These are phyloP conservation scores for Pogonocherus hispidulus DNA, from an alignment of 2,888 invertebrate genomes.

Conservation along the genomic window DNA sequence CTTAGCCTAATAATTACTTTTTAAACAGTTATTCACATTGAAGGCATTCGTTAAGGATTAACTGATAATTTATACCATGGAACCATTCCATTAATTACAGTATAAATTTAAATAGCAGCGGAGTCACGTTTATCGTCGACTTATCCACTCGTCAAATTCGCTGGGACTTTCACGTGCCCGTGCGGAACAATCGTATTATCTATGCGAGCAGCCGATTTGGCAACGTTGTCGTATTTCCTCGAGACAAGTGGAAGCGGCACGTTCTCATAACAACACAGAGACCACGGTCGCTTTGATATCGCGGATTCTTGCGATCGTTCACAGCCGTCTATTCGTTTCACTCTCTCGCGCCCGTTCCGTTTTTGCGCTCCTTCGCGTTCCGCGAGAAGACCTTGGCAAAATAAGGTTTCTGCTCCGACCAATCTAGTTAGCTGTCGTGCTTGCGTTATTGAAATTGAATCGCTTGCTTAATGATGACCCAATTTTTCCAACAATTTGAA, in stretches of 20 bases:
- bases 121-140: too few species aligned
- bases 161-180: background rate
- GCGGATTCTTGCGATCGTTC: conserved; percentile 49
- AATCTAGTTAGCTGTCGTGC: conserved; percentile 26
- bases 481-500: too few species aligned
- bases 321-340: conserved; percentile 49
- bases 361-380: conserved; percentile 39
- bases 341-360: conserved; percentile 47
- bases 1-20: too few species aligned
- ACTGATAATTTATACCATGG: too few species aligned
- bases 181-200: background rate
- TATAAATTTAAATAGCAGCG: background rate
- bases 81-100: background rate
- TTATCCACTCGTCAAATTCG: background rate
- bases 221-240: conserved; percentile 43
- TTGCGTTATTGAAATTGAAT: conserved; percentile 22
- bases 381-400: conserved; percentile 45
- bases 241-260: conserved; percentile 50
- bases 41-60: too few species aligned
- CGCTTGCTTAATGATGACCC: conserved; percentile 41
- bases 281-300: conserved; percentile 37
- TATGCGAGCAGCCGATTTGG: conserved; percentile 16
- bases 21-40: too few species aligned
- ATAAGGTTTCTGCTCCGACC: conserved; percentile 37
- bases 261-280: conserved; percentile 18